Evolutionary conservation across 1,140 invertebrate species (phyloP), one percentile per base, ranked within the genome.

Genomic region (Antheraea pernyi): DNA sequence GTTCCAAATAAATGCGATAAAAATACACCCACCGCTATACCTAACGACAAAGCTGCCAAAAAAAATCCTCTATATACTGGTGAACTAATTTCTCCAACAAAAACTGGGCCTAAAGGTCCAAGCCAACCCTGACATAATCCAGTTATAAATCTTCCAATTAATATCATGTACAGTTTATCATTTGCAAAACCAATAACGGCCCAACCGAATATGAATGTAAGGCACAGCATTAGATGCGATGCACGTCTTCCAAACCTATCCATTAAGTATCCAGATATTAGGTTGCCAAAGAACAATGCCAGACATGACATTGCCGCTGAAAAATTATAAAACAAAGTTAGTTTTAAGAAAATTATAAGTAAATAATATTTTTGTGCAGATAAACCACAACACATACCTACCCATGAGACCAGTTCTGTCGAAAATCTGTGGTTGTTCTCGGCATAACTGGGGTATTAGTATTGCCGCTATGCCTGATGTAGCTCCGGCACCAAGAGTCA

Each of bases 141-240:
- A 16, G 94, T 95, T 0, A 97, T 82, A 64, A 96, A 93, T 79
- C 96, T 93, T 39, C 96, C 96, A 2, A 93, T 71, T 69, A 95
- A 89, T n/a, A 97, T 86, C 30, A 93, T 83, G 0, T 78, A 59
- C 18, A 79, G 53, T 4, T 94, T 76, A 70, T 91, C 88, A 3
- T 86, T 78, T 4, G 94, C 88, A 60, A 94, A 89, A 42, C 92
- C 92, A 16, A 97, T 95, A 2, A 94, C 78, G 0, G 94, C 67
- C 95, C 96, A 97, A 11, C 96, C 96, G 7, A 93, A 62, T 0
- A 95, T 76, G 70, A 94, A 96, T 3, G 95, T 94, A 0, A 95
- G 72, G 2, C 93, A 93, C 4, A 94, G 79, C 9, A 95, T 68
- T 5, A 95, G 78, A 53, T 95, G 91, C 0, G 95, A 94, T 10